Percentiles rank a stretch among this genome's conserved stretches.
Conservation (phyloP, 2,797 vertebrate genomes). For the Cyprinella venusta region DNA sequence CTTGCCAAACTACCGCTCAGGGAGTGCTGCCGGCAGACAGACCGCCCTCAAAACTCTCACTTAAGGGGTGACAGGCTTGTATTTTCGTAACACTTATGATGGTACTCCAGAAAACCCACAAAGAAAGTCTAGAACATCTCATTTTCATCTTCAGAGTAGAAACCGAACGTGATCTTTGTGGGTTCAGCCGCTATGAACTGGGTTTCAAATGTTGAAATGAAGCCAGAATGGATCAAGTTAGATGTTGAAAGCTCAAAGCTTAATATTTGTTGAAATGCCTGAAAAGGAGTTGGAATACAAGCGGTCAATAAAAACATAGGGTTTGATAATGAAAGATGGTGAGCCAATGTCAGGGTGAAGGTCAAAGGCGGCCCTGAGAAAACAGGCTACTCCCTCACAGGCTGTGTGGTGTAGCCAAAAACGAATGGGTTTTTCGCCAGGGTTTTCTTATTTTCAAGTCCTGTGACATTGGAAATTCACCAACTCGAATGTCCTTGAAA, state of each 20-base stretch:
- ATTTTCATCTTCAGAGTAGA: background rate
- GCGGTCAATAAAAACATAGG: slow-evolving; percentile 5
- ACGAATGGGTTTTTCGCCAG: background rate
- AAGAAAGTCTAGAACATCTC: slow-evolving; percentile 27
- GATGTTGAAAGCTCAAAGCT: slow-evolving; percentile 12
- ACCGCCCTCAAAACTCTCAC: slow-evolving; percentile 59
- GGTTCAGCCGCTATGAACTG: background rate
- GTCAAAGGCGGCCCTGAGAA: slow-evolving; percentile 8
- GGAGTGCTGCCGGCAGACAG: slow-evolving; percentile 61
- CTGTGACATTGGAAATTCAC: slow-evolving; percentile 7
- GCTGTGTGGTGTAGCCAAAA: slow-evolving; percentile 9
- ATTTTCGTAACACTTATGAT: slow-evolving; percentile 28
- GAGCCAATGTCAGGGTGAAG: slow-evolving; percentile 26
- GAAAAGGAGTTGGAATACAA: slow-evolving; percentile 4
- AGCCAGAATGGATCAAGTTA: slow-evolving; percentile 9
- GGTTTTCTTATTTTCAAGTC: background rate
- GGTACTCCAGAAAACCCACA: slow-evolving; percentile 21
- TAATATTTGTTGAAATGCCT: background rate
- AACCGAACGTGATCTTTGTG: background rate
- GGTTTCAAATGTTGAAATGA: background rate
- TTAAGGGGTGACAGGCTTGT: slow-evolving; percentile 23
- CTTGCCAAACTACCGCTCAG: slow-evolving; percentile 52
- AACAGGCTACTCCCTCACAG: slow-evolving; percentile 5
- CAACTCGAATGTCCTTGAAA: slow-evolving; percentile 9
- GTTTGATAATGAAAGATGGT: slow-evolving; percentile 18